phyloP scores from a whole-genome alignment of 2,888 invertebrate species.

The Eilema sororculum region DNA sequence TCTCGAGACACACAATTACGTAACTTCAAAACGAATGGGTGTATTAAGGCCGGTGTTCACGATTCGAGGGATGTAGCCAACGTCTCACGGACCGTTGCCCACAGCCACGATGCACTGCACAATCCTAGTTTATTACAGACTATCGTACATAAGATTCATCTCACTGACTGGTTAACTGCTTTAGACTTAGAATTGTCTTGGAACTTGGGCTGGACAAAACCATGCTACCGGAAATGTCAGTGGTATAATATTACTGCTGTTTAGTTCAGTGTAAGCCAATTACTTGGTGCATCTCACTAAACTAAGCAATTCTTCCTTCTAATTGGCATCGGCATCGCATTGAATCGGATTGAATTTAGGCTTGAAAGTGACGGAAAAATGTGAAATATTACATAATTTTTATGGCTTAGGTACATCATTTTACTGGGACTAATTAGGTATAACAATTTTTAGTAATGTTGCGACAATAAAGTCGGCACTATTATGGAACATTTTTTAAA shows the following conservation, averaged over 20 bases:
- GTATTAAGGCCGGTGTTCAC: conserved; percentile 28
- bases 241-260: neutral
- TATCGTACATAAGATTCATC: conserved; percentile 30
- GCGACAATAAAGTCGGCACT: no score
- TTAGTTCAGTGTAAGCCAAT: neutral
- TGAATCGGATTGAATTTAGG: no score
- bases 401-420: no score
- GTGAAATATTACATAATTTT: neutral
- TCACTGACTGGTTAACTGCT: conserved; percentile 22
- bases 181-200: conserved; percentile 19
- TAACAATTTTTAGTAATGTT: no score
- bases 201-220: conserved; percentile 2
- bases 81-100: conserved; percentile 44
- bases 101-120: conserved; percentile 32
- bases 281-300: no score
- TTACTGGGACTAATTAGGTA: no score
- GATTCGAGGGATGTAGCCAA: conserved; percentile 33
- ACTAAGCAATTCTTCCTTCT: no score
- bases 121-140: conserved; percentile 47
- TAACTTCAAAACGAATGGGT: conserved; percentile 21
- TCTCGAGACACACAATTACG: conserved; percentile 6
- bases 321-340: no score
- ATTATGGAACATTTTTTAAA: no score
- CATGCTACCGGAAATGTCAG: neutral
- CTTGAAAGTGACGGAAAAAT: neutral